Evolutionary conservation across 2,113 vertebrate species (phyloP), one percentile per base, ranked within the genome.

Genomic region (Axis porcinus): DNA sequence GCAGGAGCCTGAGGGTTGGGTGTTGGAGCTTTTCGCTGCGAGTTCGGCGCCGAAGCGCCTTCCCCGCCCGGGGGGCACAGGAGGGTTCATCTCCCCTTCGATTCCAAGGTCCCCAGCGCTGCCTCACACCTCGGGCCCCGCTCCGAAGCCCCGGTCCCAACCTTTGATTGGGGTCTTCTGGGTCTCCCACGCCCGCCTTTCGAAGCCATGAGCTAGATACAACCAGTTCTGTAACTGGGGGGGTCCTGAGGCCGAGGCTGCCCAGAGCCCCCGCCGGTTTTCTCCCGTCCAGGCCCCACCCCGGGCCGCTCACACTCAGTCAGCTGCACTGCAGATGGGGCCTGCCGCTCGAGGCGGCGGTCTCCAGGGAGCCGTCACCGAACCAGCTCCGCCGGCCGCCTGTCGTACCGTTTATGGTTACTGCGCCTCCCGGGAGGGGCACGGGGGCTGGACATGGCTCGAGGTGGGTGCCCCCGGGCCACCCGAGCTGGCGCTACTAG

Each of bases 291-390:
- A 87, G 95, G 87, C 95, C 92, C 78, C 96, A 96, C 36, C 76
- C 50, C 9, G 23, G 86, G 47, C 50, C 13, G 25, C 81, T 94
- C 27, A 57, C 25, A 30, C 84, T 90, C 19, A 17, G 97, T 97
- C 98, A 95, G 97, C 95, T 97, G 98, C 52, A 40, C 74, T 70
- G 92, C 97, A 97, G 94, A 96, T 94, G 96, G 95, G 92, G 94
- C 96, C 95, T 96, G 92, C 52, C 58, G 74, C 89, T 93, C 3
- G 1, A 91, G 87, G 94, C 54, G 2, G 64, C 27, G 14, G 90
- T 97, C 97, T 97, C 92, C 52, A 33, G 95, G 81, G 92, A 97
- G 81, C 94, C 87, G 11, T 97, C 94, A 82, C 64, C 1, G 30
- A 97, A 97, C 92, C 92, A 95, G 97, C 87, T 94, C 64, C 1